Base-by-base conservation (phyloP, 2,797 vertebrate species). In the Tinamus major region DNA sequence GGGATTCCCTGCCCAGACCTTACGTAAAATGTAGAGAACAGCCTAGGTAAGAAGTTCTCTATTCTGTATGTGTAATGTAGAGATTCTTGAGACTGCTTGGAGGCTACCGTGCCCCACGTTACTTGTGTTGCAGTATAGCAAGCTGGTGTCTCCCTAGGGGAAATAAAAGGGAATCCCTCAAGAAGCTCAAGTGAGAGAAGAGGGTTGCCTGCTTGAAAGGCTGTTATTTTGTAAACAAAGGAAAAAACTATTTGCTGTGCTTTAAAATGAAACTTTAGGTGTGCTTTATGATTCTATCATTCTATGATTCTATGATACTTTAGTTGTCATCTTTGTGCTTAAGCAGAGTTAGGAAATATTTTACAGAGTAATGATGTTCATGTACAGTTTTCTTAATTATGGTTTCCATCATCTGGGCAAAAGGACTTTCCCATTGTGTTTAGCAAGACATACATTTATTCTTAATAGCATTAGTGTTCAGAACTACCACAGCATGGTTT, bases 1-100 rank as follows among this genome's bases (percentile, higher is more conserved):
- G 41, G 16, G 6, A 19, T 49, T 59, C 3, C 11, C 15, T 69
- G 5, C 6, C 21, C 26, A 24, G 41, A 15, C 23, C 10, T 79
- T 69, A 6, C 19, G 17, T 2, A 29, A 64, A 46, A 20, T 10
- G 15, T 23, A 20, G 18, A 35, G 35, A 17, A 5, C 1, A 0
- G 64, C 68, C 16, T 27, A 33, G 29, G 26, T 23, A 56, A 48
- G n/a, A 20, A 26, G 2, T 37, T 75, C 18, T 78, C 12, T 53
- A 4, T 31, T 62, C 31, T 58, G 9, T 6, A 83, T 62, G 4
- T 87, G 85, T 41, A 10, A 48, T 39, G 14, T 39, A 39, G 33
- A 49, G 20, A 31, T 14, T 77, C 37, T 62, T 48, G 56, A 76
- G 58, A 33, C 26, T 26, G 9, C 20, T 10, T 9, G 20, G 24